phyloP scores from a whole-genome alignment of 1,140 invertebrate genomes.

The Acyrthosiphon pisum region DNA sequence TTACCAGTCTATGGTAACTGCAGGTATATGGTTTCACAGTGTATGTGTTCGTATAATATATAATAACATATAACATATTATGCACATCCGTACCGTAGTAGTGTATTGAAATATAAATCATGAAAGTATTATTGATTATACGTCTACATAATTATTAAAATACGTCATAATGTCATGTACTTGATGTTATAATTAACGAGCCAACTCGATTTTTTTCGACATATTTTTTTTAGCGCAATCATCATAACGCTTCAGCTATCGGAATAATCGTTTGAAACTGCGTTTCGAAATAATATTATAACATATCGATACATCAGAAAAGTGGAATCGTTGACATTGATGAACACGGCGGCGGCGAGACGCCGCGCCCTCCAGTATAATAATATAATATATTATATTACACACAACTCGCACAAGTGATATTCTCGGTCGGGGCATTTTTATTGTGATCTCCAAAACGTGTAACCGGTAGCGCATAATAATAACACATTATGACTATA shows the following conservation, averaged over 20 bases:
- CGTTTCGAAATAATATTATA: neutral
- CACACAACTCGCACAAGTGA: neutral
- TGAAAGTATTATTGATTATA: neutral
- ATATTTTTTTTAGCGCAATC: neutral
- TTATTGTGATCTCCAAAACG: slow-evolving; percentile 19
- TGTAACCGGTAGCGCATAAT: slow-evolving; percentile 17
- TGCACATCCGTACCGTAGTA: neutral
- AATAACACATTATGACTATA: neutral
- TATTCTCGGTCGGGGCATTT: neutral
- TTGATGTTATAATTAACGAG: too few species aligned
- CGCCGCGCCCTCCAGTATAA: neutral
- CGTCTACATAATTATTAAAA: neutral
- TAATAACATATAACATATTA: too few species aligned
- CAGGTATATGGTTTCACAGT: neutral
- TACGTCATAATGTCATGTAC: too few species aligned
- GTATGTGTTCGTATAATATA: neutral
- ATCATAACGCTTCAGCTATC: neutral
- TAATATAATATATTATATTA: neutral
- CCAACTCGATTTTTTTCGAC: neutral
- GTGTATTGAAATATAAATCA: neutral
- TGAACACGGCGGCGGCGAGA: neutral
- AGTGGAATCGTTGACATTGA: neutral
- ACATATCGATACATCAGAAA: neutral
- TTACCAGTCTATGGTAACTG: too few species aligned
- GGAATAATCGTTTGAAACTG: neutral